A percentile compares a stretch with the other conserved stretches of the same genome.
Evolutionary conservation across 2,113 vertebrate species (phyloP).

Genomic region (Xenopus tropicalis): UCB_Xtro_10.0 CM004450.2:133642501-133643000

Average conservation of each 20-base stretch:
- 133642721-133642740: constrained; percentile 18
- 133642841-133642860: neutral
- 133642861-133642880: constrained; percentile 9
- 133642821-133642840: neutral
- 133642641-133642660: too few species aligned
- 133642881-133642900: too few species aligned
- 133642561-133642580: too few species aligned
- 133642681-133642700: neutral
- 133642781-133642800: constrained; percentile 34
- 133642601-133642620: too few species aligned
- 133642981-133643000: constrained; percentile 30
- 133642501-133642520: too few species aligned
- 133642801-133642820: constrained; percentile 3
- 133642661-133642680: neutral
- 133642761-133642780: constrained; percentile 21
- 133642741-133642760: constrained; percentile 35
- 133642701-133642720: constrained; percentile 9
- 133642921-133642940: too few species aligned
- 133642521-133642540: too few species aligned
- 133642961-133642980: constrained; percentile 16
- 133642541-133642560: too few species aligned
- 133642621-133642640: neutral
- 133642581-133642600: too few species aligned
- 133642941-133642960: constrained; percentile 32
- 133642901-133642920: too few species aligned